Conservation (phyloP, 2,797 vertebrate genomes). For the Amphiprion clarkii region DNA sequence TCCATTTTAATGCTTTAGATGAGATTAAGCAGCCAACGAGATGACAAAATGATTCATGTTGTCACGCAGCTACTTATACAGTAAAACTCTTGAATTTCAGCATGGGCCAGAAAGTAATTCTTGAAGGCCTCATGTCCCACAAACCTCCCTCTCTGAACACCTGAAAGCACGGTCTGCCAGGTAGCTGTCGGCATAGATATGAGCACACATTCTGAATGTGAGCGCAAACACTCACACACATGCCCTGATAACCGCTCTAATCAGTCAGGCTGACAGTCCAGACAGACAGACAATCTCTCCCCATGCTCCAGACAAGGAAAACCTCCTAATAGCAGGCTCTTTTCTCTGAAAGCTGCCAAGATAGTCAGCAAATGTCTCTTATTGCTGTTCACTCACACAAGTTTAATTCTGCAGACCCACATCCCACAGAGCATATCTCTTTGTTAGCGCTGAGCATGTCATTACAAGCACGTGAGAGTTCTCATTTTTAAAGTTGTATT, state of each 20-base stretch:
- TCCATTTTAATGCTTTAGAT: constrained; percentile 34
- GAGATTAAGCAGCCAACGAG: constrained; percentile 39
- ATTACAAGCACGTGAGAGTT: constrained; percentile 42
- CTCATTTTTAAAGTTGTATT: constrained; percentile 25
- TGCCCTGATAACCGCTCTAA: constrained; percentile 59
- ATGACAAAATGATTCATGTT: constrained; percentile 62
- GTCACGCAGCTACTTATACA: constrained; percentile 38
- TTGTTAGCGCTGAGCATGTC: constrained; percentile 52
- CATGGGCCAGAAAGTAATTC: constrained; percentile 58
- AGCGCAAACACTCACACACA: constrained; percentile 26
- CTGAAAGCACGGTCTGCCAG: constrained; percentile 71
- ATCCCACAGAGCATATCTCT: constrained; percentile 61
- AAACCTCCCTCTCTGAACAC: constrained; percentile 64
- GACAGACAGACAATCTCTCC: constrained; percentile 73
- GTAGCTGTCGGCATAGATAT: constrained; percentile 63
- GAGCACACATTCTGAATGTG: constrained; percentile 19
- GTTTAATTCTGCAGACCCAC: constrained; percentile 59
- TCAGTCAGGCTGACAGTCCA: constrained; percentile 75
- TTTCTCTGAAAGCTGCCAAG: constrained; percentile 68
- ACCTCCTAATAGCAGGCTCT: constrained; percentile 57
- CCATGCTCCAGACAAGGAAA: constrained; percentile 64
- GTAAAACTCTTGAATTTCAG: constrained; percentile 28
- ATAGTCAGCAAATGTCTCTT: constrained; percentile 53
- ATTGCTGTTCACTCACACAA: constrained; percentile 70
- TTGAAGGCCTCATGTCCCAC: constrained; percentile 48